phyloP scores from a whole-genome alignment of 2,888 invertebrate genomes.

The Autographa gamma region DNA sequence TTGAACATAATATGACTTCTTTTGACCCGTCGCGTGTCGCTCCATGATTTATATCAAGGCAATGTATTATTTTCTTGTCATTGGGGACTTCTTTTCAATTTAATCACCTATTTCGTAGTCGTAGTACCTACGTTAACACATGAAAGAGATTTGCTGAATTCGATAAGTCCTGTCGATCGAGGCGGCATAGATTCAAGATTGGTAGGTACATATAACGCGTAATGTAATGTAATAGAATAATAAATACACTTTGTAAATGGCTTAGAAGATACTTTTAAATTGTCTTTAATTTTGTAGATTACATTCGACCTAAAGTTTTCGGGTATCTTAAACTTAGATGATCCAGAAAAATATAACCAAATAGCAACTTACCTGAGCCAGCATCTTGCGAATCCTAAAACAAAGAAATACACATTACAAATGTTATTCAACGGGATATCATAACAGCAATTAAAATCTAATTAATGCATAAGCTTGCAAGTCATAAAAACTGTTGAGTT shows the following conservation, averaged over 20 bases:
- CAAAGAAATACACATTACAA: constrained; percentile 64
- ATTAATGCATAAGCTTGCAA: constrained; percentile 71
- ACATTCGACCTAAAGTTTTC: too few species aligned
- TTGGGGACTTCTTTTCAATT: constrained; percentile 13
- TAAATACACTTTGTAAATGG: too few species aligned
- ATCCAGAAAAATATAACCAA: not conserved
- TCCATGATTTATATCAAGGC: constrained; percentile 38
- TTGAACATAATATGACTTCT: constrained; percentile 49
- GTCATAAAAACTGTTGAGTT: constrained; percentile 60
- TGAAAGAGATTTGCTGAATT: not conserved
- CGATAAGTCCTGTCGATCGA: too few species aligned
- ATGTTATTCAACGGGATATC: constrained; percentile 13
- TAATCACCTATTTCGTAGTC: constrained; percentile 2
- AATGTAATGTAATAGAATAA: too few species aligned
- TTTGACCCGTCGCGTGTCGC: constrained; percentile 45
- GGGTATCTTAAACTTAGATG: too few species aligned
- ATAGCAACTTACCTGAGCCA: constrained; percentile 75
- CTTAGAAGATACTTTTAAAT: too few species aligned
- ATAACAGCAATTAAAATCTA: constrained; percentile 29
- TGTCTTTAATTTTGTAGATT: too few species aligned
- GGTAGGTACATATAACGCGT: too few species aligned
- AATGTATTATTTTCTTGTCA: constrained; percentile 43
- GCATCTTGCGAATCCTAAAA: constrained; percentile 83
- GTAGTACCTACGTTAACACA: not conserved
- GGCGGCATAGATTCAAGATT: too few species aligned